A percentile compares a stretch with the other conserved stretches of the same genome.
phyloP scores from a whole-genome alignment of 2,113 vertebrate genomes.

The Clarias magur region DNA sequence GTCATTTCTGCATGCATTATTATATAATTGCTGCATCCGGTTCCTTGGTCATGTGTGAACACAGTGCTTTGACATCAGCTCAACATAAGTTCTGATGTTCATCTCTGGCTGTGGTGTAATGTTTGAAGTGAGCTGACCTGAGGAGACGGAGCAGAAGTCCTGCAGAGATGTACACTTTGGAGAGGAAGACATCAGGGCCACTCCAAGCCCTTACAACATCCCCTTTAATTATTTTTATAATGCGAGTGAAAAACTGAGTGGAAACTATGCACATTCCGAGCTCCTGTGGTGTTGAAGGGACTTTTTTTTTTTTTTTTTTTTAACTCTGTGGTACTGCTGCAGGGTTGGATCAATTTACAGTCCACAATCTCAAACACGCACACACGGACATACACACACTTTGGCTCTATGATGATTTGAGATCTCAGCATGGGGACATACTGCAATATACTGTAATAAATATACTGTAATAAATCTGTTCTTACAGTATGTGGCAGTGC shows the following conservation, averaged over 20 bases:
- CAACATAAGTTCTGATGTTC: conserved; percentile 30
- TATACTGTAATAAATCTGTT: conserved; percentile 28
- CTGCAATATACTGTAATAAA: no score
- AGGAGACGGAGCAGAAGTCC: conserved; percentile 63
- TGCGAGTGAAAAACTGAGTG: conserved; percentile 68
- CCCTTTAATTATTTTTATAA: conserved; percentile 73
- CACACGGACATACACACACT: conserved; percentile 17
- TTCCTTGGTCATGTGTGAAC: conserved; percentile 20
- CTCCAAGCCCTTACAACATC: conserved; percentile 62
- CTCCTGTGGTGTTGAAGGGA: conserved; percentile 55
- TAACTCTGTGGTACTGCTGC: conserved; percentile 45
- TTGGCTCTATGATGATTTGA: conserved; percentile 22
- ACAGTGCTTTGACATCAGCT: not conserved
- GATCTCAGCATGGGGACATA: conserved; percentile 31
- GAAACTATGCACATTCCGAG: conserved; percentile 71
- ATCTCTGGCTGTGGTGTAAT: conserved; percentile 37
- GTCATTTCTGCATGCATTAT: conserved; percentile 33
- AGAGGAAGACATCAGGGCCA: conserved; percentile 60
- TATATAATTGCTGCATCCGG: not conserved
- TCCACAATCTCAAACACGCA: conserved; percentile 48
- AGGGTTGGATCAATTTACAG: conserved; percentile 64
- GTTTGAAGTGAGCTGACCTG: conserved; percentile 60
- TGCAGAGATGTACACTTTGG: conserved; percentile 59
- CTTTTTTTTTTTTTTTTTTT: conserved; percentile 46
- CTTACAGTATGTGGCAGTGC: not conserved